Conservation (phyloP, 1,140 invertebrate genomes). For the Lasaia peninsularis region DNA sequence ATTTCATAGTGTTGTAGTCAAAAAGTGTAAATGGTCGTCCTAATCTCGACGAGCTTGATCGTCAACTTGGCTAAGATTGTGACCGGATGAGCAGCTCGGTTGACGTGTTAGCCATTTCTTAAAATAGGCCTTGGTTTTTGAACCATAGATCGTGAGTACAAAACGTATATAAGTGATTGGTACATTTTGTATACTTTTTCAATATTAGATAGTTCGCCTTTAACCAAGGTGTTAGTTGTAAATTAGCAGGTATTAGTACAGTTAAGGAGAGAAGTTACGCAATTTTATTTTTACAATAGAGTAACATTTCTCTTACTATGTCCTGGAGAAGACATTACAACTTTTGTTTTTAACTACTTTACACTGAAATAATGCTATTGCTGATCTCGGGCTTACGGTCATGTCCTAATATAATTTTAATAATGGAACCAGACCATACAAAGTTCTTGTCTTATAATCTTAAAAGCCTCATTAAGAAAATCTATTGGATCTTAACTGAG, state of each 20-base stretch:
- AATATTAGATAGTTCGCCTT: slow-evolving; percentile 1
- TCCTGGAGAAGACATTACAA: background rate
- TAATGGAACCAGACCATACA: no score
- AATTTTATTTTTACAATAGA: slow-evolving; percentile 4
- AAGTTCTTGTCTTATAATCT: no score
- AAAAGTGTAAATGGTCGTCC: slow-evolving; percentile 4
- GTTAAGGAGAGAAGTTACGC: background rate
- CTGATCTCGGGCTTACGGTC: no score
- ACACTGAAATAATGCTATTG: no score
- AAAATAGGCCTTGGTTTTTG: slow-evolving; percentile 14
- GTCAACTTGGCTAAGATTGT: background rate
- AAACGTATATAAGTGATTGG: slow-evolving; percentile 39
- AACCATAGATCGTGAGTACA: slow-evolving; percentile 40
- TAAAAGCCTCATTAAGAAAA: no score
- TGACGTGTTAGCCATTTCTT: slow-evolving; percentile 2
- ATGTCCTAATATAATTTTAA: no score
- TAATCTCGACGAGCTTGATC: background rate
- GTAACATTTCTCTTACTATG: background rate
- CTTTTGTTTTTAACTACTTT: no score
- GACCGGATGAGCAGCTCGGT: background rate
- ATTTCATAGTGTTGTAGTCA: slow-evolving; percentile 16
- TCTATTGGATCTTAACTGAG: no score
- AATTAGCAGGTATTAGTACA: background rate
- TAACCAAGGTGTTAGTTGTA: slow-evolving; percentile 16
- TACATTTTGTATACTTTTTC: slow-evolving; percentile 28